Conservation (phyloP, 2,888 invertebrate species). For the Andrena camellia region DNA sequence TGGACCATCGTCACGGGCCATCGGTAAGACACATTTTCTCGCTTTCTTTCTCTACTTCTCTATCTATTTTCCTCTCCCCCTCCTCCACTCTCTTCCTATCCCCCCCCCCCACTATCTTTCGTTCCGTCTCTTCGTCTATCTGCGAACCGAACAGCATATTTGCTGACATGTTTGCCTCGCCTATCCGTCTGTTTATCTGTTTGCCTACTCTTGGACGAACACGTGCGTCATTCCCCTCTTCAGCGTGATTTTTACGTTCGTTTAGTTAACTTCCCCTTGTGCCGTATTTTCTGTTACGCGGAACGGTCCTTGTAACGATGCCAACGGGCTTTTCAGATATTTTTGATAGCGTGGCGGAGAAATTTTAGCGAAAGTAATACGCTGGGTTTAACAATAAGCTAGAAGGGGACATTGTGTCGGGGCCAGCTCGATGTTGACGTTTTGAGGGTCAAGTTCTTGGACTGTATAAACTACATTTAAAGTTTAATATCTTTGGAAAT, state of each 20-base stretch:
- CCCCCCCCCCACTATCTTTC: slow-evolving; percentile 12
- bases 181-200: slow-evolving; percentile 21
- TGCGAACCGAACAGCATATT: slow-evolving; percentile 26
- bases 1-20: slow-evolving; percentile 81
- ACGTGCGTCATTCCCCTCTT: background rate
- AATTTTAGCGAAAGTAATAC: no score
- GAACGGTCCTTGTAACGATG: background rate
- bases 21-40: slow-evolving; percentile 82
- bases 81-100: slow-evolving; percentile 41
- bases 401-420: no score
- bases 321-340: background rate
- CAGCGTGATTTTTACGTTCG: no score
- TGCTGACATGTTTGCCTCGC: slow-evolving; percentile 14
- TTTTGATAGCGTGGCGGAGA: background rate
- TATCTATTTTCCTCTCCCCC: slow-evolving; percentile 13
- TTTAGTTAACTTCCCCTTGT: background rate
- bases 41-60: slow-evolving; percentile 41
- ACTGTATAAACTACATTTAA: no score
- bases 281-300: background rate
- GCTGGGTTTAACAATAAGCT: no score
- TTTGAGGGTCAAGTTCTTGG: no score
- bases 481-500: no score
- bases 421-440: no score
- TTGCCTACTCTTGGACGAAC: background rate
- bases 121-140: slow-evolving; percentile 9